Evolutionary conservation across 1,140 invertebrate genomes (phyloP).

Genomic region (Calosoma granatense): DNA sequence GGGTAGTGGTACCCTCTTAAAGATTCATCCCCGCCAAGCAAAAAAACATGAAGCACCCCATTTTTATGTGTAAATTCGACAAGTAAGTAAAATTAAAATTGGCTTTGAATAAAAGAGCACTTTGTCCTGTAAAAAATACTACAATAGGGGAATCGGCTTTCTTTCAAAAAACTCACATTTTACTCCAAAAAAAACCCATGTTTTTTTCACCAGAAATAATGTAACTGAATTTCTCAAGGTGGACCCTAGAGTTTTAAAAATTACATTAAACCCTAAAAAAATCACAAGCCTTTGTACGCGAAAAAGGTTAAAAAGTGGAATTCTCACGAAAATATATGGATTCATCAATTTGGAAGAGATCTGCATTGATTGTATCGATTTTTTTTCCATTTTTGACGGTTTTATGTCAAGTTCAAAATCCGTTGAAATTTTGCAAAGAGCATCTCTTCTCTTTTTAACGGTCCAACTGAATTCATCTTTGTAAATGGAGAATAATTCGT

Average conservation of each 20-base stretch:
- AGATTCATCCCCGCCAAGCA: neutral
- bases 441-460: too few species aligned
- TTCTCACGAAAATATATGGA: neutral
- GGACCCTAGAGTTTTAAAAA: constrained; percentile 5
- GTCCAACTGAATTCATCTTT: too few species aligned
- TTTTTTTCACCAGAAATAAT: constrained; percentile 19
- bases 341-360: too few species aligned
- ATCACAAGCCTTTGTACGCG: constrained; percentile 1
- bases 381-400: neutral
- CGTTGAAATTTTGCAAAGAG: neutral
- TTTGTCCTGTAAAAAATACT: constrained; percentile 23
- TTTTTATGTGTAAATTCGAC: constrained; percentile 21
- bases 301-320: constrained; percentile 9
- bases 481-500: too few species aligned
- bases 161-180: constrained; percentile 18
- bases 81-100: constrained; percentile 25
- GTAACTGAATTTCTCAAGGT: constrained; percentile 23
- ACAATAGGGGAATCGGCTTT: constrained; percentile 21
- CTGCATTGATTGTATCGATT: neutral
- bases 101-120: constrained; percentile 23
- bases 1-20: neutral
- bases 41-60: constrained; percentile 20
- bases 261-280: constrained; percentile 15
- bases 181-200: constrained; percentile 17
- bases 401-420: neutral